Evolutionary conservation across 2,888 invertebrate genomes (phyloP).

Genomic region (Eubasilissa splendida): DNA sequence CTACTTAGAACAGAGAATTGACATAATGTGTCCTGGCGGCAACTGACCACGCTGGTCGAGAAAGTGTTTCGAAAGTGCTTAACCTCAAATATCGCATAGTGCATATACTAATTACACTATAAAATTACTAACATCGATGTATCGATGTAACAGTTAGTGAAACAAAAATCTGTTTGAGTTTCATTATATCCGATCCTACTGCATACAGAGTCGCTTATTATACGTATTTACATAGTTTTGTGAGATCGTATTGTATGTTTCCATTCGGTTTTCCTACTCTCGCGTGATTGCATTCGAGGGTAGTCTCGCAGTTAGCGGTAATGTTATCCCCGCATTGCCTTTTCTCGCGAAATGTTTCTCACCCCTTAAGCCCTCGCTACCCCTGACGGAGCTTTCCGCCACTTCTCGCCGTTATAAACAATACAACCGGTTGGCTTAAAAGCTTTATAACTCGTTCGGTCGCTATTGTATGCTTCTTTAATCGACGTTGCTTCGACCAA

Average conservation of each 20-base stretch:
- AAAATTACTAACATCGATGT: no score
- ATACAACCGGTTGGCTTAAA: conserved; percentile 49
- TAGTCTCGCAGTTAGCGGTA: conserved; percentile 17
- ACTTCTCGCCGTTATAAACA: conserved; percentile 49
- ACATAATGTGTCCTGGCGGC: no score
- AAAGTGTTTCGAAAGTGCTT: no score
- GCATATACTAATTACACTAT: no score
- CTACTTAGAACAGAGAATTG: no score
- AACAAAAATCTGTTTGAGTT: neutral
- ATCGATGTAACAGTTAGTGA: no score
- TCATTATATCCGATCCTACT: neutral
- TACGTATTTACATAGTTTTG: neutral
- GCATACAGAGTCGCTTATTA: neutral
- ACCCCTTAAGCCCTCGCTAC: neutral
- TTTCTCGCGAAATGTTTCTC: conserved; percentile 4
- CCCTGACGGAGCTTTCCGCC: neutral
- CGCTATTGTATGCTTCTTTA: neutral
- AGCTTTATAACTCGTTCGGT: conserved; percentile 51
- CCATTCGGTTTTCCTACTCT: conserved; percentile 25
- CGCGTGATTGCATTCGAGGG: conserved; percentile 30
- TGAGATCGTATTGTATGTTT: conserved; percentile 16
- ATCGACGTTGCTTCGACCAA: no score
- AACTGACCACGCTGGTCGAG: no score
- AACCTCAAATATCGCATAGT: no score
- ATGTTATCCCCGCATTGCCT: conserved; percentile 9